A percentile compares a stretch with the other conserved stretches of the same genome.
phyloP scores from a whole-genome alignment of 1,140 invertebrate species.

The Globodera ellingtonae region DNA sequence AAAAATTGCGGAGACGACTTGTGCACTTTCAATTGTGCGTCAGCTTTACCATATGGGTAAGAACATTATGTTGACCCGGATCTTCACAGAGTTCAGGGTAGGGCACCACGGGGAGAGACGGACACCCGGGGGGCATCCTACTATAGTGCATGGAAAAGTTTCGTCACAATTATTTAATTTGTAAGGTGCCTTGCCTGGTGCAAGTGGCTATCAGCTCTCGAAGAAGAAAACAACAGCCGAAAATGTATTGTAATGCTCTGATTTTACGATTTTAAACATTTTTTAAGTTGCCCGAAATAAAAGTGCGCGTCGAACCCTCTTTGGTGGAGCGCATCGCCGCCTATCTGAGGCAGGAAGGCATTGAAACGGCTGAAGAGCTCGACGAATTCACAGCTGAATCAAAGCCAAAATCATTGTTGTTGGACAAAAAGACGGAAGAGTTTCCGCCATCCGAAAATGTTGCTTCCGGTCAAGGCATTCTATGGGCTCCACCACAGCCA shows the following conservation, averaged over 20 bases:
- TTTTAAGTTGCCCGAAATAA: slow-evolving; percentile 53
- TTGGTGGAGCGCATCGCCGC: slow-evolving; percentile 38
- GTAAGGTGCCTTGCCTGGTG: slow-evolving; percentile 10
- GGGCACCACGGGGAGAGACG: too few species aligned
- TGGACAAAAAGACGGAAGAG: slow-evolving; percentile 71
- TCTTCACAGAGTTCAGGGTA: too few species aligned
- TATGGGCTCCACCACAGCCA: slow-evolving; percentile 88
- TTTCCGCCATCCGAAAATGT: slow-evolving; percentile 67
- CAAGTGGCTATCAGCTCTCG: slow-evolving; percentile 73
- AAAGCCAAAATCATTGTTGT: slow-evolving; percentile 69
- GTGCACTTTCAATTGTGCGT: slow-evolving; percentile 87
- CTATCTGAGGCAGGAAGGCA: slow-evolving; percentile 33
- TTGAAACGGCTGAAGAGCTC: slow-evolving; percentile 30
- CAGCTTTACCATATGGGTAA: slow-evolving; percentile 87
- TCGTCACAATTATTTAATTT: slow-evolving; percentile 2
- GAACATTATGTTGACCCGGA: background rate
- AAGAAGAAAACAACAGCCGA: slow-evolving; percentile 80
- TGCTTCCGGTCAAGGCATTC: slow-evolving; percentile 77
- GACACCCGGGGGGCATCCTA: too few species aligned
- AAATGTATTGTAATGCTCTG: background rate
- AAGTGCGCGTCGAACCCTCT: slow-evolving; percentile 41
- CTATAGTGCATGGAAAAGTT: background rate
- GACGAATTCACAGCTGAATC: slow-evolving; percentile 17
- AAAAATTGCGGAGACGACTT: slow-evolving; percentile 91
- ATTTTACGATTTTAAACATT: background rate